Percentiles rank a stretch among this genome's conserved stretches.
phyloP scores from a whole-genome alignment of 2,888 invertebrate genomes.

The Clitarchus hookeri region DNA sequence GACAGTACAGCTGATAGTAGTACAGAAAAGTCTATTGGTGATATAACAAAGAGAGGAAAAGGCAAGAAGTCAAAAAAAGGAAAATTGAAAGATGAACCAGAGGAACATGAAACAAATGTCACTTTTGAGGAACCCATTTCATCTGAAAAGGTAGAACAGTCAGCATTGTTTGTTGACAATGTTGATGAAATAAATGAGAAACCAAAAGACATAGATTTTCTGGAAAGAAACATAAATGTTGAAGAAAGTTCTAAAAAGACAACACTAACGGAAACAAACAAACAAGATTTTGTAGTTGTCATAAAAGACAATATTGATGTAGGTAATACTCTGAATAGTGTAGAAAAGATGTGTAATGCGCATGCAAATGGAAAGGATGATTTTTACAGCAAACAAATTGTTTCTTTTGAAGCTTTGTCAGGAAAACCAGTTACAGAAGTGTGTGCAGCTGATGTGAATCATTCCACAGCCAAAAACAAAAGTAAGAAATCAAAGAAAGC shows the following conservation, averaged over 20 bases:
- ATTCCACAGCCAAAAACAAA: background rate
- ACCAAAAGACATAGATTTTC: background rate
- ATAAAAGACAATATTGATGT: background rate
- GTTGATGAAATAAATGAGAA: background rate
- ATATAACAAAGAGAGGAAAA: background rate
- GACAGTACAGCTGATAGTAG: background rate
- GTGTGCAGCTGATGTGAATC: background rate
- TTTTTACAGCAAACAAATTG: background rate
- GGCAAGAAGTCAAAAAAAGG: conserved; percentile 54
- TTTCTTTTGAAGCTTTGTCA: background rate
- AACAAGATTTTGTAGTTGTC: background rate
- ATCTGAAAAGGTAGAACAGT: background rate
- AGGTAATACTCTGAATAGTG: background rate
- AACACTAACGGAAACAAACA: background rate
- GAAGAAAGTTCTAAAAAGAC: conserved; percentile 17
- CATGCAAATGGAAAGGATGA: conserved; percentile 20
- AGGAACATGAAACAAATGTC: background rate
- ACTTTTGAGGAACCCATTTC: background rate
- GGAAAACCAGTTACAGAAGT: background rate
- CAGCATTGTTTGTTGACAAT: background rate
- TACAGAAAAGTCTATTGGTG: background rate
- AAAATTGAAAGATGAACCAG: conserved; percentile 52
- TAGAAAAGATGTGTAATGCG: background rate
- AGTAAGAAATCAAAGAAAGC: conserved; percentile 24
- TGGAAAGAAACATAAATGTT: background rate